These are phyloP conservation scores for Pteria penguin DNA, from an alignment of 2,888 invertebrate genomes.

Conservation along the genomic window DNA sequence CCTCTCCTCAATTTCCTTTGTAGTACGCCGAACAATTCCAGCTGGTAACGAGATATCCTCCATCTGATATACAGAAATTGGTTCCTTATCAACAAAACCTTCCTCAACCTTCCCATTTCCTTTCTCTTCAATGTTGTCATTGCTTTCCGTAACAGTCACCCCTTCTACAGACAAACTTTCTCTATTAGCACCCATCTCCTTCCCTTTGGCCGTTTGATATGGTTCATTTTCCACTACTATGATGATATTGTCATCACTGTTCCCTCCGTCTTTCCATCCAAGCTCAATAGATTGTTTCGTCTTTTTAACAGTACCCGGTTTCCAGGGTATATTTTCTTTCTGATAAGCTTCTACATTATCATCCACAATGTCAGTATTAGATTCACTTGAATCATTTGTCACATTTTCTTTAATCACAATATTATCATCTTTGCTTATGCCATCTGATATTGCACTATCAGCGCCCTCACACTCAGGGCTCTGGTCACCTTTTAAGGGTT, in stretches of 20 bases:
- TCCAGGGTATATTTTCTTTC: constrained; percentile 85
- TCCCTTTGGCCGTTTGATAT: background rate
- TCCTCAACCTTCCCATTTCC: constrained; percentile 17
- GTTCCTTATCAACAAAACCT: background rate
- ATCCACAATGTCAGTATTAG: background rate
- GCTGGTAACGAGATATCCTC: constrained; percentile 85
- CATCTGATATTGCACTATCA: constrained; percentile 16
- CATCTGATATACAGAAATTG: constrained; percentile 81
- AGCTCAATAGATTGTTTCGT: constrained; percentile 84
- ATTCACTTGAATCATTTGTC: background rate
- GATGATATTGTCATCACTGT: constrained; percentile 3
- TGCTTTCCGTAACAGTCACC: constrained; percentile 16
- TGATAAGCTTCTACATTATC: constrained; percentile 79
- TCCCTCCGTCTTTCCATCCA: constrained; percentile 57
- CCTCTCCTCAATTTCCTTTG: constrained; percentile 85
- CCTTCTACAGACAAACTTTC: constrained; percentile 1
- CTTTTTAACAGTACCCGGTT: constrained; percentile 85
- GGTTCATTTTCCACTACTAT: background rate
- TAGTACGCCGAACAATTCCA: constrained; percentile 85
- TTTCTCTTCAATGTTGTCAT: constrained; percentile 9
- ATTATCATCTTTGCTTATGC: background rate
- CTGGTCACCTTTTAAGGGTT: constrained; percentile 13
- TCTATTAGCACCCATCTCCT: background rate
- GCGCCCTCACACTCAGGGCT: background rate
- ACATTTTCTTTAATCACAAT: background rate